Evolutionary conservation across 2,888 invertebrate genomes (phyloP).

Genomic region (Rhaphigaster nebulosa): DNA sequence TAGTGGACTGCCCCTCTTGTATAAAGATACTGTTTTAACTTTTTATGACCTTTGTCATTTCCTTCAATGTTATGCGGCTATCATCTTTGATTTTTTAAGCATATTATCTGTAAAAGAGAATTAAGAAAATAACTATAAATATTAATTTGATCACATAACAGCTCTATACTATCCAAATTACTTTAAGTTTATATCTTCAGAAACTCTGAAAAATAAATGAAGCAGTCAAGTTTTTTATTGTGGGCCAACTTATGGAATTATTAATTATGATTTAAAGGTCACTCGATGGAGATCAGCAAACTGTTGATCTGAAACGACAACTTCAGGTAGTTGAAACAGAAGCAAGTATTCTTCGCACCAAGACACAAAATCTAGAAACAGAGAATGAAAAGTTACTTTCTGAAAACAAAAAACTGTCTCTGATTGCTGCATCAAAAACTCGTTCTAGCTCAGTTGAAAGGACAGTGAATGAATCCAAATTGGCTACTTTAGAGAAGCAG

Average conservation of each 20-base stretch:
- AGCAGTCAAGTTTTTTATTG: background rate
- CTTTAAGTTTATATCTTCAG: constrained; percentile 37
- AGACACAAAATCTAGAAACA: constrained; percentile 78
- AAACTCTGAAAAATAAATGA: background rate
- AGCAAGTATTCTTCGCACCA: constrained; percentile 77
- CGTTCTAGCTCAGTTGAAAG: constrained; percentile 70
- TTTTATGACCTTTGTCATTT: too few relatives aligned
- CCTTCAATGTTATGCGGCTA: too few relatives aligned
- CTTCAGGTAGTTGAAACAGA: constrained; percentile 85
- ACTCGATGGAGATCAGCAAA: constrained; percentile 76
- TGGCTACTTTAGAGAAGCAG: constrained; percentile 75
- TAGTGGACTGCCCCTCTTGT: too few relatives aligned
- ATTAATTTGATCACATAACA: constrained; percentile 15
- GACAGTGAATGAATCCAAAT: constrained; percentile 72
- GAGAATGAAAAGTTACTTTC: constrained; percentile 82
- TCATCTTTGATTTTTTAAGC: too few relatives aligned
- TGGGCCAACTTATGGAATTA: background rate
- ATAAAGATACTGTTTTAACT: too few relatives aligned
- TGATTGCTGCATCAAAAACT: constrained; percentile 73
- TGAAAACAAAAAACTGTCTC: constrained; percentile 81
- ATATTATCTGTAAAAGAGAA: too few relatives aligned
- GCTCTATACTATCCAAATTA: too few relatives aligned
- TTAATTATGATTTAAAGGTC: constrained; percentile 71
- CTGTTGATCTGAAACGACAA: constrained; percentile 80
- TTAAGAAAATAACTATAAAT: background rate